These are phyloP conservation scores for Rhineura floridana DNA, from an alignment of 2,113 vertebrate species.

Conservation along the genomic window DNA sequence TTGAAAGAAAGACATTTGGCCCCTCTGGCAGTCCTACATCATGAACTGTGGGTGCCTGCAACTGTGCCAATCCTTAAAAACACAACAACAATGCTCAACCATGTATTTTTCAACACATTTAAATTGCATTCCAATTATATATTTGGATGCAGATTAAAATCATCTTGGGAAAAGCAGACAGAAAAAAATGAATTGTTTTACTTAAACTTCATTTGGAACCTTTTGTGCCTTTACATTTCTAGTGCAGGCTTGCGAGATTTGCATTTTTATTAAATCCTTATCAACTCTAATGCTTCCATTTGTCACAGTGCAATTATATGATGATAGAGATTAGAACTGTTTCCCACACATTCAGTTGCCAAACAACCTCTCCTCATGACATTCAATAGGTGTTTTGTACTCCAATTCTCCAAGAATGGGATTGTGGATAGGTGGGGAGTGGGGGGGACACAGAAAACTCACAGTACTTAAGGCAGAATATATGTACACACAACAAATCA, in stretches of 20 bases:
- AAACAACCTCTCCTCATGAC: not conserved
- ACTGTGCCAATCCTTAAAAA: not conserved
- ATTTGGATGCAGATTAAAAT: not conserved
- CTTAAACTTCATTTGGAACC: constrained; percentile 32
- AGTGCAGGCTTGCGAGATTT: constrained; percentile 55
- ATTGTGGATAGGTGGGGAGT: not conserved
- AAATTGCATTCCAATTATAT: not conserved
- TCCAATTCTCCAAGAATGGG: constrained; percentile 14
- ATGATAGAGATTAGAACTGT: constrained; percentile 46
- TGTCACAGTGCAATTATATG: constrained; percentile 59
- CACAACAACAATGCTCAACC: not conserved
- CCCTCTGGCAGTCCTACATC: no score
- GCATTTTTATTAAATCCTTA: constrained; percentile 75
- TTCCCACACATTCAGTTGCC: constrained; percentile 17
- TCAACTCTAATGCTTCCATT: constrained; percentile 64
- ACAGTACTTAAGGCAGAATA: not conserved
- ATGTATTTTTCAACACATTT: not conserved
- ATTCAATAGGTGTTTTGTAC: not conserved
- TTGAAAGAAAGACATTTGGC: no score
- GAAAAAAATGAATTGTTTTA: constrained; percentile 39
- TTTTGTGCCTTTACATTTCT: constrained; percentile 32
- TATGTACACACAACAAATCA: not conserved
- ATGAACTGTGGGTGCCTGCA: no score
- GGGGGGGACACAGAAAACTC: not conserved
- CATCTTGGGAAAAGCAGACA: not conserved